Percentiles rank a stretch among this genome's conserved stretches.
phyloP scores from a whole-genome alignment of 2,888 invertebrate genomes.

The Caenorhabditis parvicauda region DNA sequence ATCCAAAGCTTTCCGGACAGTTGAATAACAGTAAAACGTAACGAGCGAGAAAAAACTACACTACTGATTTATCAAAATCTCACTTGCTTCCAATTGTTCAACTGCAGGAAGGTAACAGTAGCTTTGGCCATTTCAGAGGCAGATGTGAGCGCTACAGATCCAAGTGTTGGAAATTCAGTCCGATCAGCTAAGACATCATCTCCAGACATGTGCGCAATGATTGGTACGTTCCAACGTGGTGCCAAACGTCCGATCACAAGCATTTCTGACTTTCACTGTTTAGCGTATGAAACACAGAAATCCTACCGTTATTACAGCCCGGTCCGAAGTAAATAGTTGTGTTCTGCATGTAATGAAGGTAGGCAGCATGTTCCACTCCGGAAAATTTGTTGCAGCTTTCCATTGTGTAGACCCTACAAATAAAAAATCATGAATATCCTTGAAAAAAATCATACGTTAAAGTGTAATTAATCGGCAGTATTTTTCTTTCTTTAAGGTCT shows the following conservation, averaged over 20 bases:
- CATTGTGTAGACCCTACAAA: slow-evolving; percentile 54
- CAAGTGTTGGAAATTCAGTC: slow-evolving; percentile 54
- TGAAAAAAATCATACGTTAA: slow-evolving; percentile 21
- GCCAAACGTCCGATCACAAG: slow-evolving; percentile 59
- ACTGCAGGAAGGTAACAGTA: slow-evolving; percentile 50
- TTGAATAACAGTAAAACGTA: no score
- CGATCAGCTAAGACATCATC: slow-evolving; percentile 57
- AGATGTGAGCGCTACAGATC: slow-evolving; percentile 59
- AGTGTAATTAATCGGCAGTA: slow-evolving; percentile 42
- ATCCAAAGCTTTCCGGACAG: no score
- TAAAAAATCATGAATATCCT: not conserved
- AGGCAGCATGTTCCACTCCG: slow-evolving; percentile 60
- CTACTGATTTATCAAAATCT: not conserved
- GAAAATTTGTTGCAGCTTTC: slow-evolving; percentile 57
- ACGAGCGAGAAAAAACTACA: slow-evolving; percentile 7
- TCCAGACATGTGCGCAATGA: slow-evolving; percentile 61
- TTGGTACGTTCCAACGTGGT: slow-evolving; percentile 60
- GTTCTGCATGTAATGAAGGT: slow-evolving; percentile 58
- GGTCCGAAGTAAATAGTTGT: slow-evolving; percentile 60
- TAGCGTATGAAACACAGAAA: not conserved
- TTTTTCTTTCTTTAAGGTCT: slow-evolving; percentile 42
- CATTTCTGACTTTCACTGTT: slow-evolving; percentile 48
- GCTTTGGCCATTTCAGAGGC: slow-evolving; percentile 62
- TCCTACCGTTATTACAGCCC: slow-evolving; percentile 58
- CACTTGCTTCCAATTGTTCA: slow-evolving; percentile 58